Base-by-base conservation (phyloP, 2,888 invertebrate genomes). In the Sphaeridia pumilis region DNA sequence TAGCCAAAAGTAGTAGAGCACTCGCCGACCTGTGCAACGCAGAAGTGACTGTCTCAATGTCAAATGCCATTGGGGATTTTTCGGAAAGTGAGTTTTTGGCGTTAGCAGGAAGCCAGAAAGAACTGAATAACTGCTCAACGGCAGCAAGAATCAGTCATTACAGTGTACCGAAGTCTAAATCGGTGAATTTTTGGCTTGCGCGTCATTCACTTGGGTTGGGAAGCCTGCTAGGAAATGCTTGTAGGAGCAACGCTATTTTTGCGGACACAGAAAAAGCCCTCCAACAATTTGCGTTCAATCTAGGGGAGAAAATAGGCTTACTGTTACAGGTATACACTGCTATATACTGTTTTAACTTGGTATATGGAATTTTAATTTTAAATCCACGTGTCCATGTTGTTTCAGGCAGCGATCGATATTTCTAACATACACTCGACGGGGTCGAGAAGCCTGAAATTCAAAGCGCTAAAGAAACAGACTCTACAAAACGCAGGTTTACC, bases 31-130 rank as follows among this genome's bases (percentile, higher is more conserved):
- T 62, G 5, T 51, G 53, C 31, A 57, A 60, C 54, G 36, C 57
- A 7, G 52, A 46, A 49, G 62, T 60, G 10, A 62, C 60, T 5
- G 62, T 58, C 49, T 26, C 58, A n/a, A 62, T 62, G 62, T 58
- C 58, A 35, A 56, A 60, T 44, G 49, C 59, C 12, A 62, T 62
- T 31, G 49, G 55, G 12, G 58, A 62, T 48, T 60, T 60, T 51
- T 53, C 59, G 28, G 58, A 62, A 55, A 62, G 62, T 62, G 56
- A 60, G 54, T 53, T 58, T 26, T n/a, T 60, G 4, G 10, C n/a
- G 4, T 7, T 52, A n/a, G 41, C 27, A 41, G 3, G n/a, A 14
- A 17, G 20, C 17, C 17, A 17, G 5, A 20, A 5, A 5, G 5
- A 5, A 14, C 10, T 14, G 17, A 20, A 20, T 7, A 7, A 38